Percentiles rank a stretch among this genome's conserved stretches.
These are phyloP conservation scores for Drosophila suzukii DNA, from an alignment of 1,140 invertebrate species.

Conservation along the genomic window DNA sequence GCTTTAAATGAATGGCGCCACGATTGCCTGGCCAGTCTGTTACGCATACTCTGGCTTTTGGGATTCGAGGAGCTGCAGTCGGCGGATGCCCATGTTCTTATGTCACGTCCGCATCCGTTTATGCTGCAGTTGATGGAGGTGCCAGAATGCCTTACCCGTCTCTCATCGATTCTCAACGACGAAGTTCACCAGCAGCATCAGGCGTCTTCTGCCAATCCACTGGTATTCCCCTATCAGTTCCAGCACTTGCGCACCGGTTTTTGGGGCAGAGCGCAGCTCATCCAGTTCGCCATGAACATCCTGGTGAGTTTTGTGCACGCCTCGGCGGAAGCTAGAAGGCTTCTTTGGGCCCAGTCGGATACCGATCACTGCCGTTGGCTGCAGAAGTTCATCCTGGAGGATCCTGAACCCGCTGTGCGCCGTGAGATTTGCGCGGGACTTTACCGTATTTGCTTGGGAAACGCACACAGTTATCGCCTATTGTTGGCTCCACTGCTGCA, in stretches of 20 bases:
- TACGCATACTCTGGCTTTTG: constrained; percentile 91
- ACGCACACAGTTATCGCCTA: constrained; percentile 87
- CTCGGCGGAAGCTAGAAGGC: constrained; percentile 87
- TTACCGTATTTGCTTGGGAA: constrained; percentile 93
- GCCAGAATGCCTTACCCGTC: constrained; percentile 91
- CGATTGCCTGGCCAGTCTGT: constrained; percentile 94
- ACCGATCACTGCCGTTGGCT: constrained; percentile 90
- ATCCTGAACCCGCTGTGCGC: constrained; percentile 93
- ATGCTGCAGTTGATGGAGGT: constrained; percentile 94
- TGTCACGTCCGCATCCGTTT: constrained; percentile 88
- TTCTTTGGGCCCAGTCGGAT: constrained; percentile 87
- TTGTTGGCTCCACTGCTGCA: constrained; percentile 91
- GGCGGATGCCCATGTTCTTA: constrained; percentile 87
- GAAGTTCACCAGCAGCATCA: constrained; percentile 87
- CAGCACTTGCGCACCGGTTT: constrained; percentile 94
- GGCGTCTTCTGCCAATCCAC: constrained; percentile 56
- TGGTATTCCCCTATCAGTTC: constrained; percentile 87
- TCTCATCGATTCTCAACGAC: constrained; percentile 95
- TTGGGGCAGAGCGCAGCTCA: constrained; percentile 93
- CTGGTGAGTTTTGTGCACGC: constrained; percentile 94
- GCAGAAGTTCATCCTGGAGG: constrained; percentile 91
- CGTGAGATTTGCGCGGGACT: constrained; percentile 95
- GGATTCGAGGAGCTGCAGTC: constrained; percentile 88
- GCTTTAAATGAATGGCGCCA: constrained; percentile 95
- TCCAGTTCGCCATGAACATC: constrained; percentile 92